phyloP scores from a whole-genome alignment of 2,113 vertebrate genomes.

The Petrocephalus microphthalmus region DNA sequence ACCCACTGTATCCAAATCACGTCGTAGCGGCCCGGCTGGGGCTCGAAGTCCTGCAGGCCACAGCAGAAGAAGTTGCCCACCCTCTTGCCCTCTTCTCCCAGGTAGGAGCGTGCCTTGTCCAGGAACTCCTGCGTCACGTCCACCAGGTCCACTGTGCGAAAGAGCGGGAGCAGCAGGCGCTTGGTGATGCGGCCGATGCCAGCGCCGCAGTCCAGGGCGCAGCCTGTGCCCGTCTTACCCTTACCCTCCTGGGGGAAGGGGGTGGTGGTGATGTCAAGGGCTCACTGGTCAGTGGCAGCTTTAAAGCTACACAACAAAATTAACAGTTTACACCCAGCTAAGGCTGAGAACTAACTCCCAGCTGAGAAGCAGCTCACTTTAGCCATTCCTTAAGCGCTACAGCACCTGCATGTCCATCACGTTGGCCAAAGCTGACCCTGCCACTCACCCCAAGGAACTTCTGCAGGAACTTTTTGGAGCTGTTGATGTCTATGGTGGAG shows the following conservation, averaged over 20 bases:
- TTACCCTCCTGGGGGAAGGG: constrained; percentile 66
- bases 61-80: constrained; percentile 86
- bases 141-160: constrained; percentile 84
- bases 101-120: constrained; percentile 77
- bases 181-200: constrained; percentile 94
- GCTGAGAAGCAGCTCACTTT: neutral
- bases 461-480: constrained; percentile 85
- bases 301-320: neutral
- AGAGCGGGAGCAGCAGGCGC: constrained; percentile 82
- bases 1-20: constrained; percentile 99
- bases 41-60: constrained; percentile 86
- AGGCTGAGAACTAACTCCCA: neutral
- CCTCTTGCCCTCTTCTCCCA: constrained; percentile 77
- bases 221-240: constrained; percentile 64
- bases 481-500: constrained; percentile 86
- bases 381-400: neutral
- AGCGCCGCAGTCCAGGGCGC: constrained; percentile 87
- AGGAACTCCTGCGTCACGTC: constrained; percentile 89
- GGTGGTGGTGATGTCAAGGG: no score
- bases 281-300: no score
- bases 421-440: neutral
- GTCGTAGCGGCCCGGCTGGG: constrained; percentile 73
- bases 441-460: constrained; percentile 80
- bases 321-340: neutral
- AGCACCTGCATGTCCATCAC: neutral